Percentiles rank a stretch among this genome's conserved stretches.
These are phyloP conservation scores for Tryphoninae sp. DNA, from an alignment of 2,888 invertebrate species.

Conservation along the genomic window DNA sequence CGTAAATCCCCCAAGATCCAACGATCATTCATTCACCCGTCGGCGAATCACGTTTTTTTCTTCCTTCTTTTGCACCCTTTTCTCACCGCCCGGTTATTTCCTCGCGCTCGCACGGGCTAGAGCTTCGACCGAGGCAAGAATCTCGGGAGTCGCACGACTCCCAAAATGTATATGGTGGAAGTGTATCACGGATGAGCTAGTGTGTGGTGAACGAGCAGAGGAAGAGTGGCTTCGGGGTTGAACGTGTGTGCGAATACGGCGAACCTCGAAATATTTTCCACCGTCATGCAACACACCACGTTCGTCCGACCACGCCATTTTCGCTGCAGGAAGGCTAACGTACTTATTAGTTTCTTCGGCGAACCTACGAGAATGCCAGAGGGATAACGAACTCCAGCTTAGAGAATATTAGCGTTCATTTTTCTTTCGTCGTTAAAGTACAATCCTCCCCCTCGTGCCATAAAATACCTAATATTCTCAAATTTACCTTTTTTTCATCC, in stretches of 20 bases:
- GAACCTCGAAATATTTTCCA: constrained; percentile 52
- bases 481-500: too few relatives aligned
- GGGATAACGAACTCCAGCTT: too few relatives aligned
- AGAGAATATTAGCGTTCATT: too few relatives aligned
- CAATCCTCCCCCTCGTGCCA: too few relatives aligned
- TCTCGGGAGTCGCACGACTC: background rate
- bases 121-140: background rate
- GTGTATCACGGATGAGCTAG: constrained; percentile 23
- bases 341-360: too few relatives aligned
- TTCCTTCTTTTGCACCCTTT: constrained; percentile 23
- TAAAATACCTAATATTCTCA: too few relatives aligned
- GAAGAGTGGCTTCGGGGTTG: constrained; percentile 5
- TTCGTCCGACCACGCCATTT: constrained; percentile 2
- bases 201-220: constrained; percentile 20
- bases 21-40: constrained; percentile 41
- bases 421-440: too few relatives aligned
- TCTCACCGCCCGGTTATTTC: constrained; percentile 3
- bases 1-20: constrained; percentile 39
- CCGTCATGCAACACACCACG: constrained; percentile 45
- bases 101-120: background rate
- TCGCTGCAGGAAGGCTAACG: too few relatives aligned
- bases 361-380: too few relatives aligned
- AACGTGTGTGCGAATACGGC: constrained; percentile 17
- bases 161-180: constrained; percentile 23
- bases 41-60: background rate